These are phyloP conservation scores for Corythornis cristatus DNA, from an alignment of 2,113 vertebrate genomes.

Conservation along the genomic window DNA sequence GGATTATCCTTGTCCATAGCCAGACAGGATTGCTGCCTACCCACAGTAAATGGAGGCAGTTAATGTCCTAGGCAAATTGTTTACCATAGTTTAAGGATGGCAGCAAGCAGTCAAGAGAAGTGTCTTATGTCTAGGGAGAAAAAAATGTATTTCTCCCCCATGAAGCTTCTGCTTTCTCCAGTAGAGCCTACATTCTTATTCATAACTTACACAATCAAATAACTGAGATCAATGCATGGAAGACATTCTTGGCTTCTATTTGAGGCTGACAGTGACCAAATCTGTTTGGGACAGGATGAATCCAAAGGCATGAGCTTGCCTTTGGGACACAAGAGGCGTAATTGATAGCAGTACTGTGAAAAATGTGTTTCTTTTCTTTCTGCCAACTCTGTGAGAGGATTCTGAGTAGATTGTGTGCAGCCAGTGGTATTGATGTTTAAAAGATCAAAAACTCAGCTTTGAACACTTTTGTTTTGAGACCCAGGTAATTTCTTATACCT, in stretches of 20 bases:
- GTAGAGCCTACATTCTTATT: background rate
- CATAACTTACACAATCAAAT: background rate
- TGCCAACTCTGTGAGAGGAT: background rate
- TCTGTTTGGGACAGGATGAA: background rate
- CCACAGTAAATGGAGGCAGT: background rate
- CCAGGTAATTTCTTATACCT: background rate
- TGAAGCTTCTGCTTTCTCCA: background rate
- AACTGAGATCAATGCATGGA: background rate
- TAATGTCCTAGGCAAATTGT: background rate
- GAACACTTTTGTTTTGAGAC: background rate
- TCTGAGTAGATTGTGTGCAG: background rate
- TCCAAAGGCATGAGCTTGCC: background rate
- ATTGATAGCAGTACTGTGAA: background rate
- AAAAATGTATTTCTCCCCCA: background rate
- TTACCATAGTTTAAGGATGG: background rate
- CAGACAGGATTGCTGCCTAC: background rate
- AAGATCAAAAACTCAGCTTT: constrained; percentile 8
- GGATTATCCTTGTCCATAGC: background rate
- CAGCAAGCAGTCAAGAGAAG: background rate
- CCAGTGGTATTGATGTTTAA: constrained; percentile 16
- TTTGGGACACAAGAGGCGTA: background rate
- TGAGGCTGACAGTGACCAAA: background rate
- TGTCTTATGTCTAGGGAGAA: background rate
- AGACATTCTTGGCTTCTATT: background rate
- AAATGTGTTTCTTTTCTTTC: background rate